A percentile compares a stretch with the other conserved stretches of the same genome.
These are phyloP conservation scores for Pomacea canaliculata DNA, from an alignment of 2,888 invertebrate species.

Conservation along the genomic window DNA sequence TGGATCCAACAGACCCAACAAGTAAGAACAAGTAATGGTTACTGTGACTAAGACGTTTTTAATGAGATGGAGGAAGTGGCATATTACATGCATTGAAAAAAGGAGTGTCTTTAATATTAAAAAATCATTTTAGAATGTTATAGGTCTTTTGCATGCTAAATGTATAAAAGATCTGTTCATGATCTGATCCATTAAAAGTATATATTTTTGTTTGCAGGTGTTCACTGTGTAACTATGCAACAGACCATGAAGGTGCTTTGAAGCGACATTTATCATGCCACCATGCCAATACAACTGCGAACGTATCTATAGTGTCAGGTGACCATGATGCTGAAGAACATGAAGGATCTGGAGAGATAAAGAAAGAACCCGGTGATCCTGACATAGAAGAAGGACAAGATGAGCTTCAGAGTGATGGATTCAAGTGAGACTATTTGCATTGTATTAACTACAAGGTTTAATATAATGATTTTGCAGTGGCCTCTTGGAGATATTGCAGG, in stretches of 20 bases:
- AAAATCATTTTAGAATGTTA: no score
- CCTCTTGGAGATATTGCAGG: no score
- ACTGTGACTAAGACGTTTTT: no score
- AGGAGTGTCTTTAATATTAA: no score
- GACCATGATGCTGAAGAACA: constrained; percentile 2
- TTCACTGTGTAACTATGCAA: constrained; percentile 59
- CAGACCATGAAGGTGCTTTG: constrained; percentile 59
- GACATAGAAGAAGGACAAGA: background rate
- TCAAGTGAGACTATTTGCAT: constrained; percentile 5
- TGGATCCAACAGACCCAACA: constrained; percentile 30
- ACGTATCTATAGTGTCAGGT: constrained; percentile 34
- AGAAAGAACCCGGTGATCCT: background rate
- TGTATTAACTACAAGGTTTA: no score
- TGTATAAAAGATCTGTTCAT: no score
- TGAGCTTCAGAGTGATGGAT: constrained; percentile 16
- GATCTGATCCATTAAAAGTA: no score
- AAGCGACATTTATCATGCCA: constrained; percentile 62
- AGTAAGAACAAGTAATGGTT: background rate
- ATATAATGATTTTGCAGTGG: no score
- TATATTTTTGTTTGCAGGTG: constrained; percentile 41
- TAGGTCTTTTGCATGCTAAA: no score
- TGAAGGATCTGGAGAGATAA: background rate
- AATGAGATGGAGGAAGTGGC: no score
- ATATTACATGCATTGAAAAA: no score
- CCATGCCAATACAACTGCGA: constrained; percentile 43